Conservation (phyloP, 2,113 vertebrate species). For the Symphodus melops region DNA sequence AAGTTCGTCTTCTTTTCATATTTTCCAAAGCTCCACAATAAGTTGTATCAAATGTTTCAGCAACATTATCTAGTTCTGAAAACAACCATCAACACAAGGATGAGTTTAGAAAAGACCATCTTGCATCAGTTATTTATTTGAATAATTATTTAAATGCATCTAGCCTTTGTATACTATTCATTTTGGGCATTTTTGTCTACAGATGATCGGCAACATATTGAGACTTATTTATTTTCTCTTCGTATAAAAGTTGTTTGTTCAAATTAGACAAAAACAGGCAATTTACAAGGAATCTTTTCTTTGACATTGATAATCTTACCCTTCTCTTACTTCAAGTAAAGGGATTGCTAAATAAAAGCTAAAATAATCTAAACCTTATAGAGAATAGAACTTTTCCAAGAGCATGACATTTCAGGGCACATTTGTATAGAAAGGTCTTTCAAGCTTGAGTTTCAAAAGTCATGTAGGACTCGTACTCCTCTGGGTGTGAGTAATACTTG, state of each 20-base stretch:
- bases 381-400: neutral
- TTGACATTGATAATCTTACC: neutral
- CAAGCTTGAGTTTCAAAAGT: neutral
- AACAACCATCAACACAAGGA: neutral
- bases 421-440: neutral
- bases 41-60: neutral
- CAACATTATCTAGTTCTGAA: neutral
- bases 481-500: neutral
- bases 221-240: no score
- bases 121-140: no score
- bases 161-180: no score
- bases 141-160: no score
- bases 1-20: neutral
- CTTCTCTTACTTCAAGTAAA: neutral
- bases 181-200: no score
- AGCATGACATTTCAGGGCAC: neutral
- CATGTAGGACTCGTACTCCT: neutral
- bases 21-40: neutral
- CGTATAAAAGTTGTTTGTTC: no score
- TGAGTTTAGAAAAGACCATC: no score
- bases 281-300: no score
- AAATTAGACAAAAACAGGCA: no score
- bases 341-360: neutral
- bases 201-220: no score
- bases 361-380: neutral